Evolutionary conservation across 2,113 vertebrate species (phyloP).

Genomic region (Podarcis raffonei): DNA sequence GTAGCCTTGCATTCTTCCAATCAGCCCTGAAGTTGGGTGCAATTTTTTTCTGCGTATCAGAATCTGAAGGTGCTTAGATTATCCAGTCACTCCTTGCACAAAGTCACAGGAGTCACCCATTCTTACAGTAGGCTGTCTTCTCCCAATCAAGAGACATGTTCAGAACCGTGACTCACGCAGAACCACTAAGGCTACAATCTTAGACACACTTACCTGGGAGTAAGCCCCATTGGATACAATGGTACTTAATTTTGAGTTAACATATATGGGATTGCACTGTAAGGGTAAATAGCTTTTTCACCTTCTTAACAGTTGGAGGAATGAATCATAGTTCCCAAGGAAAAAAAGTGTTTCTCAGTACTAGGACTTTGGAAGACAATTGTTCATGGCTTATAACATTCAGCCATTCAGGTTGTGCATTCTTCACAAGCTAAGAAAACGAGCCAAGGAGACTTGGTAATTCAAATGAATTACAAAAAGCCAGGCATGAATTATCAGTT

Average conservation of each 20-base stretch:
- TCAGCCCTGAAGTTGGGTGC: no score
- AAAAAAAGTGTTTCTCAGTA: neutral
- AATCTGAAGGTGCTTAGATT: no score
- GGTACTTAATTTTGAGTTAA: no score
- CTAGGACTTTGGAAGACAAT: no score
- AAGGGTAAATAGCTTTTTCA: neutral
- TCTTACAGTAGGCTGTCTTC: neutral
- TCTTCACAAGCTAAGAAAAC: conserved; percentile 2
- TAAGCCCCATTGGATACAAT: no score
- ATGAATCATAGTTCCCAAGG: neutral
- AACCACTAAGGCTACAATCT: no score
- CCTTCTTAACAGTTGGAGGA: neutral
- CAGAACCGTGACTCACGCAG: no score
- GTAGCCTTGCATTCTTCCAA: no score
- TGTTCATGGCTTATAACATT: neutral
- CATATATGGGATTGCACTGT: neutral
- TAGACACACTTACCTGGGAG: no score
- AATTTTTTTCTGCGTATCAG: no score
- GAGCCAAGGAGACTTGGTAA: conserved; percentile 17
- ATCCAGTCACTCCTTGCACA: neutral
- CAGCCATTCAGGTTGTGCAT: neutral
- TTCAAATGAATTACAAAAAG: conserved; percentile 54
- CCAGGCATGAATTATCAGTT: conserved; percentile 49
- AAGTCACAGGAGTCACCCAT: neutral
- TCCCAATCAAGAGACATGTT: no score